Conservation (phyloP, 2,888 invertebrate genomes). For the Drosophila nigricruria region DNA sequence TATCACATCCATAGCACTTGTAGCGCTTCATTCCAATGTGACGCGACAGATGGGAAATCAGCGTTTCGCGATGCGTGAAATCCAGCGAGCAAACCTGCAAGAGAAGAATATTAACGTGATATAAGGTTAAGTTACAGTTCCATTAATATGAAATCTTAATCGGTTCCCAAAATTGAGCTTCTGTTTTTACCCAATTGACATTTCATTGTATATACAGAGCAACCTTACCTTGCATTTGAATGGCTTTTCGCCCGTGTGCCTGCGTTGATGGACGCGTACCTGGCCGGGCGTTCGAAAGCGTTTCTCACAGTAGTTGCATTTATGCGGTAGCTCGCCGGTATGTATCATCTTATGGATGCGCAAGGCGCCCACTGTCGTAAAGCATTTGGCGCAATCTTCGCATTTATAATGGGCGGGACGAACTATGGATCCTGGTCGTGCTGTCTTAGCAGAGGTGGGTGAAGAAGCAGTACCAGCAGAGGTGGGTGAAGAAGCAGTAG, state of each 20-base stretch:
- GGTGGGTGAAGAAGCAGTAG: slow-evolving; percentile 31
- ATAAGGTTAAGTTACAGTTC: not conserved
- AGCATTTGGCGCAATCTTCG: slow-evolving; percentile 73
- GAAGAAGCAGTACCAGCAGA: not conserved
- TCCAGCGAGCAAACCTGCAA: slow-evolving; percentile 78
- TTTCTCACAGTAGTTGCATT: slow-evolving; percentile 82
- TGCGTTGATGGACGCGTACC: slow-evolving; percentile 82
- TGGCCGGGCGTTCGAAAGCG: slow-evolving; percentile 83
- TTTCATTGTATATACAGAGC: not conserved
- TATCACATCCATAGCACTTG: slow-evolving; percentile 83
- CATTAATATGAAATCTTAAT: not conserved
- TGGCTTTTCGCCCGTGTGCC: slow-evolving; percentile 83
- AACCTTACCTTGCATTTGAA: slow-evolving; percentile 81
- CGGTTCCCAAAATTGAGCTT: not conserved
- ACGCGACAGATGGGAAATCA: slow-evolving; percentile 83
- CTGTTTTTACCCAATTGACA: not conserved
- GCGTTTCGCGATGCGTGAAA: slow-evolving; percentile 83
- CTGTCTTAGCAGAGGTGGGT: slow-evolving; percentile 33
- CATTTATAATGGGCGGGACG: slow-evolving; percentile 51
- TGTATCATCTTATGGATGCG: slow-evolving; percentile 82
- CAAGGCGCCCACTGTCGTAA: slow-evolving; percentile 77
- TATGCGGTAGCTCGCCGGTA: slow-evolving; percentile 82
- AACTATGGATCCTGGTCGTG: not conserved
- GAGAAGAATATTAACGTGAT: not conserved
- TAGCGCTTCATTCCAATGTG: slow-evolving; percentile 85